phyloP scores from a whole-genome alignment of 2,888 invertebrate genomes.

The Bombyx huttoni region DNA sequence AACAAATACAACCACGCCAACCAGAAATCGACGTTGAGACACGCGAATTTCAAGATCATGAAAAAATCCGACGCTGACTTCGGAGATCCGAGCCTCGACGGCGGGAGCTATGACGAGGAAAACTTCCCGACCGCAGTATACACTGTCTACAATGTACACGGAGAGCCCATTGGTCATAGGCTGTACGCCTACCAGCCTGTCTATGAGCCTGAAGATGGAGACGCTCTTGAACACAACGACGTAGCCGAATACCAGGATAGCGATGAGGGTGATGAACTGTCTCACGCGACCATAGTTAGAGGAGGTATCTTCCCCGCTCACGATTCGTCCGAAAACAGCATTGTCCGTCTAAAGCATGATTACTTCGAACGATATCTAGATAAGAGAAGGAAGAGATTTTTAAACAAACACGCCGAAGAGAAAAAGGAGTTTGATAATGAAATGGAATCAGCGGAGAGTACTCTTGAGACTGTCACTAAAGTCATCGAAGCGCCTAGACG shows the following conservation, averaged over 20 bases:
- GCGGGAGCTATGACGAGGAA: conserved; percentile 32
- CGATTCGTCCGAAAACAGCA: conserved; percentile 32
- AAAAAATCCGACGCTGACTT: conserved; percentile 52
- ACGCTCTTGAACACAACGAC: conserved; percentile 37
- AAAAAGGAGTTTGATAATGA: conserved; percentile 36
- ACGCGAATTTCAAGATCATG: conserved; percentile 61
- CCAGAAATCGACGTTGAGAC: conserved; percentile 54
- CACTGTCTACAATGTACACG: conserved; percentile 61
- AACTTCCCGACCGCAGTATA: conserved; percentile 58
- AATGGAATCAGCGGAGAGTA: conserved; percentile 30
- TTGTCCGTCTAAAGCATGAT: conserved; percentile 55
- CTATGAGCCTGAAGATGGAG: conserved; percentile 57
- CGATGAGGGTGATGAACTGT: conserved; percentile 31
- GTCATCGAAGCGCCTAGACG: conserved; percentile 25
- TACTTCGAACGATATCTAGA: conserved; percentile 60
- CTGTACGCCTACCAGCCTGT: conserved; percentile 63
- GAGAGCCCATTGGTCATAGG: conserved; percentile 61
- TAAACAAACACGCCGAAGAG: conserved; percentile 34
- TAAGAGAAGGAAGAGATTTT: conserved; percentile 51
- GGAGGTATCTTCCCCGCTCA: conserved; percentile 52
- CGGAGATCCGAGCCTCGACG: conserved; percentile 35
- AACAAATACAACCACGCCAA: conserved; percentile 58
- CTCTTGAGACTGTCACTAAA: conserved; percentile 16
- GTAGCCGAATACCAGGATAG: conserved; percentile 42
- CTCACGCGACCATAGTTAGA: conserved; percentile 54